Conservation (phyloP, 1,140 invertebrate genomes). For the Drosophila takahashii region DNA sequence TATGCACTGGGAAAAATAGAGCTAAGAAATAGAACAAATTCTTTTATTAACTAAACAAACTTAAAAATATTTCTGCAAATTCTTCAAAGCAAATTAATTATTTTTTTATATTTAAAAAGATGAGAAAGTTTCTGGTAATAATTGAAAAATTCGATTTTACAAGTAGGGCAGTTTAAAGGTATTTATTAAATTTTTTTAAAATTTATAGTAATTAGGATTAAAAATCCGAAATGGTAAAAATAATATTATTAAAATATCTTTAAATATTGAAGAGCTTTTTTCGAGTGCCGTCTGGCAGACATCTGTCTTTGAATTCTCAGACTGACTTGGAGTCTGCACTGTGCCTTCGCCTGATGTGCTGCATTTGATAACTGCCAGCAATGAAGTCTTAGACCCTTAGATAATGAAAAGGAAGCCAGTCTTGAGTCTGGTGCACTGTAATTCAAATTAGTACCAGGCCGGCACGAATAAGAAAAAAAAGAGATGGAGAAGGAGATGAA, state of each 20-base stretch:
- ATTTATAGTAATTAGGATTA: background rate
- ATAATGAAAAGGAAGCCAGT: conserved; percentile 74
- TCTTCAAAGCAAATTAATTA: too few species aligned
- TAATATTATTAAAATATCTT: background rate
- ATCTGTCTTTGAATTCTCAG: conserved; percentile 19
- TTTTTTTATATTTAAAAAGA: too few species aligned
- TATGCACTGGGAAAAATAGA: background rate
- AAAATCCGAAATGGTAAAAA: background rate
- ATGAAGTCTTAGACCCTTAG: conserved; percentile 73
- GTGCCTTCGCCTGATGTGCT: conserved; percentile 59
- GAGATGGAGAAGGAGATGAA: background rate
- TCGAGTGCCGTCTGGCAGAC: conserved; percentile 1
- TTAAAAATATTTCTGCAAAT: too few species aligned
- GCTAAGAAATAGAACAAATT: background rate
- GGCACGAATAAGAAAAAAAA: conserved; percentile 9
- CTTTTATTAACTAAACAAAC: too few species aligned
- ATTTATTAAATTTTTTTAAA: too few species aligned
- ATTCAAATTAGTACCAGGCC: conserved; percentile 75
- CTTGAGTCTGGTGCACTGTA: conserved; percentile 39
- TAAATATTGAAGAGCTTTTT: background rate
- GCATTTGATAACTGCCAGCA: conserved; percentile 80
- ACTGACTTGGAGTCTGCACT: conserved; percentile 10
- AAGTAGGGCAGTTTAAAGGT: too few species aligned
- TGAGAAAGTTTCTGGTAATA: too few species aligned
- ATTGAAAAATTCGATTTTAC: too few species aligned